Base-by-base conservation (phyloP, 2,797 vertebrate genomes). In the Danio jaintianensis region DNA sequence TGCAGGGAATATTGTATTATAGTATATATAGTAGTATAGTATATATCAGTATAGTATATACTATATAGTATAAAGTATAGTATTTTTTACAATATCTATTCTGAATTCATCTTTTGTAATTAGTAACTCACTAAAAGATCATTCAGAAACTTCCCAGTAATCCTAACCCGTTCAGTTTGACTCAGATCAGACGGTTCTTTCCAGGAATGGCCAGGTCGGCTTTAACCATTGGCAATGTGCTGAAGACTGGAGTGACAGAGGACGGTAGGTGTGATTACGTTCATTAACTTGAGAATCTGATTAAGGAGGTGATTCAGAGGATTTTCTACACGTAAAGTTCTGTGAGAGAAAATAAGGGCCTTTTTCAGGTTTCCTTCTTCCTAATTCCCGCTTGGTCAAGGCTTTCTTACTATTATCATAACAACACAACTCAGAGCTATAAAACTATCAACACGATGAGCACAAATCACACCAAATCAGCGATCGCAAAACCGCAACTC, bases 391-490 rank as follows among this genome's bases (percentile, higher is more conserved):
- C 70, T 36, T 61, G 43, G 70, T 83, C 48, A 78, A 68, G 40
- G 18, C 72, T 68, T 82, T 87, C 68, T 77, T 52, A 48, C 47
- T 69, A 79, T 82, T 79, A 81, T 75, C 40, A 75, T 69, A 78
- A 78, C 61, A 68, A 45, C 48, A 38, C 52, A 13, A 56, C 22
- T 64, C 75, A n/a, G 61, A 15, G 61, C 47, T 56, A 43, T 81
- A 73, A 80, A 79, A 81, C 70, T 62, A 69, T 82, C 45, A 58
- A 72, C 22, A 58, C 18, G 7, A 20, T 38, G n/a, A 76, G 70
- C 36, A 61, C 75, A 78, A 85, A 82, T 75, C 47, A 38, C 5
- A 69, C 2, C 77, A 40, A 67, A 85, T 45, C 76, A 53, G 18
- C 45, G 29, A 79, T 59, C 80, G 79, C 76, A 82, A 66, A 77